Conservation (phyloP, 2,113 vertebrate genomes). For the Saccopteryx bilineata region DNA sequence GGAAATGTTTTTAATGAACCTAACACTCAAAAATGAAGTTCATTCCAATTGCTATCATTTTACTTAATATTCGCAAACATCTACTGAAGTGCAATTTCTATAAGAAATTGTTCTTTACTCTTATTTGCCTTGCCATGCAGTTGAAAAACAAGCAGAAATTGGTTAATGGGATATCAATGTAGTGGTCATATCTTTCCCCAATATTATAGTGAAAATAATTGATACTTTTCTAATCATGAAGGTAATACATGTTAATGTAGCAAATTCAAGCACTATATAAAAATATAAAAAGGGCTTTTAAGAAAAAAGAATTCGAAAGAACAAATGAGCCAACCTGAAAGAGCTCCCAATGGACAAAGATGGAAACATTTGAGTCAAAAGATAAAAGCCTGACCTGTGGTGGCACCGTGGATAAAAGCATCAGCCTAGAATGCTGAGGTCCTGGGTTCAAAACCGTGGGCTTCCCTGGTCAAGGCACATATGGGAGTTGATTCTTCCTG, state of each 20-base stretch:
- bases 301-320: neutral
- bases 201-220: slow-evolving; percentile 24
- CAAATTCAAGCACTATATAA: slow-evolving; percentile 2
- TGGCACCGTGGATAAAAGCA: too few species aligned
- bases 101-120: neutral
- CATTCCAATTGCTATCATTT: neutral
- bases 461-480: too few species aligned
- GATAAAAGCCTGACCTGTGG: neutral
- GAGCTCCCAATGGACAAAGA: neutral
- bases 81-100: slow-evolving; percentile 18
- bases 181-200: neutral
- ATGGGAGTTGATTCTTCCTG: too few species aligned
- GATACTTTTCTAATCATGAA: neutral
- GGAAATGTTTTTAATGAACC: neutral
- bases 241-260: neutral
- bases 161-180: neutral
- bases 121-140: neutral
- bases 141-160: slow-evolving; percentile 39
- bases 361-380: neutral
- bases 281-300: neutral
- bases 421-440: too few species aligned
- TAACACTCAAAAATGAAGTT: slow-evolving; percentile 5
- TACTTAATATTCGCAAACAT: neutral
- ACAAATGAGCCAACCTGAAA: neutral
- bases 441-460: too few species aligned